Evolutionary conservation across 2,888 invertebrate species (phyloP), one percentile per base, ranked within the genome.

Genomic region (Desoria tigrina): DNA sequence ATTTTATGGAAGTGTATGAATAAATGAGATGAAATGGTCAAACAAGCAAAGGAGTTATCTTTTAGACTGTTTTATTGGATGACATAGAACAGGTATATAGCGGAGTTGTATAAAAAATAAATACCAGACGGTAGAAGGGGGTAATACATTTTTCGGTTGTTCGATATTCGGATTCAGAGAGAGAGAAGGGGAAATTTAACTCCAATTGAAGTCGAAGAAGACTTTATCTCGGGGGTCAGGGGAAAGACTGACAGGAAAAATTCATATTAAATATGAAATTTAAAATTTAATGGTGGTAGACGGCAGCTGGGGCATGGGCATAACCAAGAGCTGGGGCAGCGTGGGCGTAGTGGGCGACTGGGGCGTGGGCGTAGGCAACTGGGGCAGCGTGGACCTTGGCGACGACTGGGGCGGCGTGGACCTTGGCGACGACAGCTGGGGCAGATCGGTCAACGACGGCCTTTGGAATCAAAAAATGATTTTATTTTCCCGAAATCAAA

Each of bases 331-430:
- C 45, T 45, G 45, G 51, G 21, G 51, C 51, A 26, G 51, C 51
- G 26, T 51, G 24, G 26, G 51, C 51, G 16, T 23, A 23, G 26
- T 51, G 24, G 26, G 24, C 51, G 16, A 26, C 51, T 9, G 51
- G 51, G 51, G n/a, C 45, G 21, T 9, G 7, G 24, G 51, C 51
- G 23, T 50, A 32, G 21, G 32, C 27, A 39, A 27, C 51, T 28
- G 24, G 50, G 24, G 53, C 61, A 24, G 16, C 61, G 61, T n/a
- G 37, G 6, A 42, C 61, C 54, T 61, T 55, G 42, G 55, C 61
- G 2, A 53, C 53, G 21, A 37, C 42, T 55, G 39, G 61, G 42
- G 61, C 56, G 21, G 39, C 53, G 26, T 16, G 14, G 49, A 49
- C 49, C 7, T 11, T 21, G 7, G 9, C 24, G 51, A 51, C 51